Conservation (phyloP, 1,140 invertebrate genomes). For the Drosophila sechellia region DNA sequence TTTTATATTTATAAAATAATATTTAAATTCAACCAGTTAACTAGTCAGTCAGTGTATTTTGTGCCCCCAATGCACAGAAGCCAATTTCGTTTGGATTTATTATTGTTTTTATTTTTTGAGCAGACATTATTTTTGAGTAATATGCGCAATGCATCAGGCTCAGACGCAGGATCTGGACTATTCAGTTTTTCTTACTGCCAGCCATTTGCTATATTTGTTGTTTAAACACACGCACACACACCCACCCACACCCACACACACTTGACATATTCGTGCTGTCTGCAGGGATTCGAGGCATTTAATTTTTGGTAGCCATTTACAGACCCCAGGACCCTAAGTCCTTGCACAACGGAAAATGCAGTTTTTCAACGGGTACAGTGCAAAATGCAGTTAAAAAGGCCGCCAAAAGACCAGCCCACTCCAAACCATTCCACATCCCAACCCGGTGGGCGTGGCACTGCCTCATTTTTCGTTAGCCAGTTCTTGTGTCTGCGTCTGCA, state of each 20-base stretch:
- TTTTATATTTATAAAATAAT: too few species aligned
- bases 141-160: conserved; percentile 77
- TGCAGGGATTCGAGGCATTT: conserved; percentile 52
- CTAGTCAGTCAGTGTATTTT: conserved; percentile 9
- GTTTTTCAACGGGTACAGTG: conserved; percentile 16
- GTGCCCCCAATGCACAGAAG: not conserved
- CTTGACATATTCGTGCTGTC: conserved; percentile 74
- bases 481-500: conserved; percentile 13
- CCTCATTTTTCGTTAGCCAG: conserved; percentile 28
- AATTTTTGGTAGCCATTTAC: conserved; percentile 71
- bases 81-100: conserved; percentile 2
- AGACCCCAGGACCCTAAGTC: conserved; percentile 30
- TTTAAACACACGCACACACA: conserved; percentile 31
- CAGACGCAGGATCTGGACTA: conserved; percentile 47
- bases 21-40: not conserved
- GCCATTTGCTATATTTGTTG: conserved; percentile 34
- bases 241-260: conserved; percentile 16
- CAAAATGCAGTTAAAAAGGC: conserved; percentile 39
- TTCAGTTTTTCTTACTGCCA: conserved; percentile 2
- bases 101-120: not conserved
- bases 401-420: not conserved
- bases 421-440: too few species aligned
- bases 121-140: conserved; percentile 67
- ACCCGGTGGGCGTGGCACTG: not conserved
- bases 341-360: conserved; percentile 23